A percentile compares a stretch with the other conserved stretches of the same genome.
phyloP scores from a whole-genome alignment of 1,140 invertebrate species.

The Drosophila grimshawi region DNA sequence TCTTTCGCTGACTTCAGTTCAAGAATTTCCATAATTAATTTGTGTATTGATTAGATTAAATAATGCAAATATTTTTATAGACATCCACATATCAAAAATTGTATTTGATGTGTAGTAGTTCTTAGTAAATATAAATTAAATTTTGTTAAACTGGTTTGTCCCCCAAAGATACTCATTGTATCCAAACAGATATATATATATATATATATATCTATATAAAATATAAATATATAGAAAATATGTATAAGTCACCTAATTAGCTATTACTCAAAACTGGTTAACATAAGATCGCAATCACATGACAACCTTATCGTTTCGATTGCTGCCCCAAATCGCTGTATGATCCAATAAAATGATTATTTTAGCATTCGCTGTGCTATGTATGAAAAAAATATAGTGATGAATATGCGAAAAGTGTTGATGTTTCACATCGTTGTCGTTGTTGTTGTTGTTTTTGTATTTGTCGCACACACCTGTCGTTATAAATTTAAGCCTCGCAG shows the following conservation, averaged over 20 bases:
- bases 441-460: constrained; percentile 7
- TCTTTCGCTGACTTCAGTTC: too few relatives aligned
- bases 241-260: constrained; percentile 14
- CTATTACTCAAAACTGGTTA: constrained; percentile 17
- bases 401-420: constrained; percentile 26
- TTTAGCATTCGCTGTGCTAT: constrained; percentile 4
- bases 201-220: background rate
- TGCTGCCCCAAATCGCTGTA: background rate
- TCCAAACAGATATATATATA: too few relatives aligned
- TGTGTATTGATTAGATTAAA: too few relatives aligned
- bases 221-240: background rate
- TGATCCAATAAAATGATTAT: constrained; percentile 32
- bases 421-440: constrained; percentile 16
- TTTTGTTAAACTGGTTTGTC: too few relatives aligned
- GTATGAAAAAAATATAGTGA: constrained; percentile 33
- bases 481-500: constrained; percentile 60
- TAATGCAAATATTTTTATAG: too few relatives aligned
- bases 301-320: background rate
- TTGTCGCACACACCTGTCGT: constrained; percentile 64
- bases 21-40: too few relatives aligned
- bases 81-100: too few relatives aligned
- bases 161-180: too few relatives aligned
- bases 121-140: too few relatives aligned
- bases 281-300: constrained; percentile 16
- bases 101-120: too few relatives aligned